A percentile compares a stretch with the other conserved stretches of the same genome.
phyloP scores from a whole-genome alignment of 2,113 vertebrate species.

The Bambusicola thoracicus region DNA sequence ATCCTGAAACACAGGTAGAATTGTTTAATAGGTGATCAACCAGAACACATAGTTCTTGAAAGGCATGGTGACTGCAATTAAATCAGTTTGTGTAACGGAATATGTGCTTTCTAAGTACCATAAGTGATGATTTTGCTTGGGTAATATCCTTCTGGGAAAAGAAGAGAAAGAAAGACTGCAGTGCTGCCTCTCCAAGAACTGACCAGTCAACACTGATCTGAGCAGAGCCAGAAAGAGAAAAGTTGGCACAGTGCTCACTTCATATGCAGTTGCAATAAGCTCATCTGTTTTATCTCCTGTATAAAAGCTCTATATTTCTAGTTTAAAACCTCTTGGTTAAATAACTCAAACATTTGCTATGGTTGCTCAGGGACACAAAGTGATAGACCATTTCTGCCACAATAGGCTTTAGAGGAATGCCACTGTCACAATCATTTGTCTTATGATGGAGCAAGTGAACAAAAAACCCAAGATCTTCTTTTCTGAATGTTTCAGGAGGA shows the following conservation, averaged over 20 bases:
- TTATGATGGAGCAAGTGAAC: background rate
- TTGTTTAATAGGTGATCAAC: background rate
- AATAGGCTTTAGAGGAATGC: background rate
- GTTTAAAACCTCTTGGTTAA: background rate
- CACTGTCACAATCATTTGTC: background rate
- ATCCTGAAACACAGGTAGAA: background rate
- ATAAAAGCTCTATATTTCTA: background rate
- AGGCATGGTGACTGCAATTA: background rate
- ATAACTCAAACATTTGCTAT: background rate
- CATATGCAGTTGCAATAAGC: background rate
- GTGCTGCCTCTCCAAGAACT: background rate
- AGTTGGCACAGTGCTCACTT: background rate
- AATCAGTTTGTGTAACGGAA: background rate
- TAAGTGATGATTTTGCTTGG: background rate
- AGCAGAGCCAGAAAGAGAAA: background rate
- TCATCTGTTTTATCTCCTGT: background rate
- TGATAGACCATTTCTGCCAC: background rate
- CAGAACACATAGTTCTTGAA: background rate
- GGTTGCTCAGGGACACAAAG: background rate
- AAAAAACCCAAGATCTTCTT: background rate
- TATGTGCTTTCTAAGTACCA: background rate
- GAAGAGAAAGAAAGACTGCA: background rate
- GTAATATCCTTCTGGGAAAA: background rate
- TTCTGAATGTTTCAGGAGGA: background rate
- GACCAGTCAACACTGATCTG: background rate